Conservation (phyloP, 2,113 vertebrate genomes). For the Condylura cristata region DNA sequence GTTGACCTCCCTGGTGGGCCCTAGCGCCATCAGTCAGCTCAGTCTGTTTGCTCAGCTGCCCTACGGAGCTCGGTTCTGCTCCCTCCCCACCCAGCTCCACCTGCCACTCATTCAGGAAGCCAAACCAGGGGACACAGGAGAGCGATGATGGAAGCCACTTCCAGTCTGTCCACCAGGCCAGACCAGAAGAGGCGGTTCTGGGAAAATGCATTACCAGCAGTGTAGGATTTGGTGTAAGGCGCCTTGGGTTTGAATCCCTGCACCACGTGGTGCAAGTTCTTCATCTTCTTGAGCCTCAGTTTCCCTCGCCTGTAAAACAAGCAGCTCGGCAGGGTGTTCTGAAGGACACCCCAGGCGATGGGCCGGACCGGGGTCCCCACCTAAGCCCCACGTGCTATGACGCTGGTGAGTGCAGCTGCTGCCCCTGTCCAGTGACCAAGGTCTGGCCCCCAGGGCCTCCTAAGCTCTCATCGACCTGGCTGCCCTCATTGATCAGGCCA, state of each 20-base stretch:
- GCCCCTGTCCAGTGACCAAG: not conserved
- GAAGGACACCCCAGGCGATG: fast-evolving
- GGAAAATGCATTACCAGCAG: not conserved
- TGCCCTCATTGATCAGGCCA: constrained; percentile 62
- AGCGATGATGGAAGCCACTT: not conserved
- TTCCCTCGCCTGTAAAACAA: not conserved
- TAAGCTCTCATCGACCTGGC: constrained; percentile 44
- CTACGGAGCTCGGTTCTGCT: no score
- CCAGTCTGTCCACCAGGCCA: not conserved
- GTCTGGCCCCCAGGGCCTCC: constrained; percentile 59
- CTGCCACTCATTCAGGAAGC: not conserved
- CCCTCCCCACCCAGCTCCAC: not conserved
- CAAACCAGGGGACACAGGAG: not conserved
- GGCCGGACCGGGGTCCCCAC: not conserved
- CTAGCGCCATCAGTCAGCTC: not conserved
- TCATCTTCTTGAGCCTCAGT: not conserved
- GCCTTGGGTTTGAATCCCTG: not conserved
- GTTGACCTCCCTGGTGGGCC: fast-evolving
- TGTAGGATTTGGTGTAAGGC: not conserved
- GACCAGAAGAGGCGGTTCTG: not conserved
- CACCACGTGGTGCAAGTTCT: not conserved
- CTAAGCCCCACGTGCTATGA: fast-evolving
- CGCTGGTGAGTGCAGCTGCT: fast-evolving
- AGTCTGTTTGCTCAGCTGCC: not conserved
- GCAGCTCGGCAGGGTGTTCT: not conserved